Evolutionary conservation across 2,888 invertebrate species (phyloP).

Genomic region (Catocala nupta): DNA sequence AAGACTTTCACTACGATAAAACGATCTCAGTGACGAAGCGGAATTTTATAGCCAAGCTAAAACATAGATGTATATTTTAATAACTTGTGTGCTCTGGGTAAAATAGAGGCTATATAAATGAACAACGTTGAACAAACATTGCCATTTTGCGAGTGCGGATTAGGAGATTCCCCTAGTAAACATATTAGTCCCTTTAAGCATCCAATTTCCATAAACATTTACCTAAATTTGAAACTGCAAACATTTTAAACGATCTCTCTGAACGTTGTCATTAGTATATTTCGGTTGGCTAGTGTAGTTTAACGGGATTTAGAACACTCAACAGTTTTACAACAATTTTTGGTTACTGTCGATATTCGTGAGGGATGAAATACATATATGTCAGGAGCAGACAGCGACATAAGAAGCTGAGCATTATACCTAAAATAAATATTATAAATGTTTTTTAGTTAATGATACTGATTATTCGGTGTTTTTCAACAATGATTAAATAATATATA

Average conservation of each 20-base stretch:
- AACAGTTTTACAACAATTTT: background rate
- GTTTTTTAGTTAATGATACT: too few relatives aligned
- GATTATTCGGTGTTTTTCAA: too few relatives aligned
- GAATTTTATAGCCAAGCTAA: background rate
- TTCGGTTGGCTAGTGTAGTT: conserved; percentile 6
- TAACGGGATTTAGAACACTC: conserved; percentile 1
- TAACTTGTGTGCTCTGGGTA: background rate
- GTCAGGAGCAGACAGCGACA: too few relatives aligned
- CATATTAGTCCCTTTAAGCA: conserved; percentile 19
- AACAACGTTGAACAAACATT: conserved; percentile 10
- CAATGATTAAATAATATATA: too few relatives aligned
- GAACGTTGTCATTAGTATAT: conserved; percentile 4
- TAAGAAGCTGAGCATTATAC: too few relatives aligned
- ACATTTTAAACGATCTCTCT: conserved; percentile 8
- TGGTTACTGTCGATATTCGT: too few relatives aligned
- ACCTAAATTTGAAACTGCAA: conserved; percentile 12
- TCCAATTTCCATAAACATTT: conserved; percentile 18
- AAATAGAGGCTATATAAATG: conserved; percentile 8
- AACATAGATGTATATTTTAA: background rate
- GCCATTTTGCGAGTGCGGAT: conserved; percentile 11
- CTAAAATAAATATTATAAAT: too few relatives aligned
- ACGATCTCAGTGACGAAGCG: too few relatives aligned
- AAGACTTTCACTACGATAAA: background rate
- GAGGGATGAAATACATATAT: too few relatives aligned
- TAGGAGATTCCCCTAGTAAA: conserved; percentile 16